Conservation (phyloP, 1,140 invertebrate species). For the Lepidurus packardi region DNA sequence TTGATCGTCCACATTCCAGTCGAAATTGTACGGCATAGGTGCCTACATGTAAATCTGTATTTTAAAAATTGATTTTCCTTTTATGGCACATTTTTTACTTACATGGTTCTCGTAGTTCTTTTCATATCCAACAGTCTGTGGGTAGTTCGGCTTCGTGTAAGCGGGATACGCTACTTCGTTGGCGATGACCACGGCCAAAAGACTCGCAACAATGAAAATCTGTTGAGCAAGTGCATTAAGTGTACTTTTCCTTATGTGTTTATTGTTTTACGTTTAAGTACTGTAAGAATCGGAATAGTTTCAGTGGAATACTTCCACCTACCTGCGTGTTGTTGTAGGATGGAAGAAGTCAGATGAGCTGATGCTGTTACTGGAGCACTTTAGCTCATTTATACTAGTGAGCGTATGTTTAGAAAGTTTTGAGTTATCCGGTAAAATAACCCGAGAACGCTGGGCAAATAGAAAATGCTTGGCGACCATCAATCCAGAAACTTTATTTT, state of each 20-base stretch:
- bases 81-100: background rate
- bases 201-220: background rate
- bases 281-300: background rate
- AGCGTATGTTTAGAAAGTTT: background rate
- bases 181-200: background rate
- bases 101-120: background rate
- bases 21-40: slow-evolving; percentile 36
- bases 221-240: background rate
- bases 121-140: background rate
- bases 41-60: background rate
- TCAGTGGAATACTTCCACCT: background rate
- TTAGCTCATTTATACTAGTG: background rate
- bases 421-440: background rate
- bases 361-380: background rate
- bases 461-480: too few species aligned
- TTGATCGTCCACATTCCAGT: slow-evolving; percentile 33
- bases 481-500: too few species aligned
- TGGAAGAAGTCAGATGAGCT: background rate
- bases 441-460: background rate
- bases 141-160: background rate
- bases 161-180: background rate
- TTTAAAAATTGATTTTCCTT: background rate
- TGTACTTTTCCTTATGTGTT: background rate
- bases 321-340: background rate
- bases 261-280: too few species aligned